phyloP scores from a whole-genome alignment of 2,888 invertebrate genomes.

The Melanchra persicariae region DNA sequence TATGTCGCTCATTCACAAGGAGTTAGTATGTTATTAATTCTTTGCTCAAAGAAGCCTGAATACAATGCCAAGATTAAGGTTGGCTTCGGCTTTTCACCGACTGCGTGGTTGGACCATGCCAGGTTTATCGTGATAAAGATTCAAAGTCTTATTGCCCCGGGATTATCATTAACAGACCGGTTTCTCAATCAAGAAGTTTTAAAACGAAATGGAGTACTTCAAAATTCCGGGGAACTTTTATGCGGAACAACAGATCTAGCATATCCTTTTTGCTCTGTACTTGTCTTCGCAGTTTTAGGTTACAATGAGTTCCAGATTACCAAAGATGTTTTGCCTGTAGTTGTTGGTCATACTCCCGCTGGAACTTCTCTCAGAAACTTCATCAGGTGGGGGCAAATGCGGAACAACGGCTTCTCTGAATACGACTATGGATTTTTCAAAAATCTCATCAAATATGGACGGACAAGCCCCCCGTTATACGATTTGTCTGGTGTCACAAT shows the following conservation, averaged over 20 bases:
- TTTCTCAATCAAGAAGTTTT: slow-evolving; percentile 62
- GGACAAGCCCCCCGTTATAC: slow-evolving; percentile 60
- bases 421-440: slow-evolving; percentile 62
- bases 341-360: slow-evolving; percentile 67
- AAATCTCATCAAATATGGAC: slow-evolving; percentile 63
- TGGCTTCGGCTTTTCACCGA: slow-evolving; percentile 69
- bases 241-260: slow-evolving; percentile 63
- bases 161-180: slow-evolving; percentile 22
- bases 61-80: slow-evolving; percentile 72
- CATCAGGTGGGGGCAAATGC: slow-evolving; percentile 69
- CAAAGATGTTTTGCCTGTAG: slow-evolving; percentile 58
- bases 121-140: slow-evolving; percentile 61
- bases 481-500: slow-evolving; percentile 63
- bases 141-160: slow-evolving; percentile 51
- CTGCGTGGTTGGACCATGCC: slow-evolving; percentile 64
- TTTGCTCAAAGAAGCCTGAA: slow-evolving; percentile 68
- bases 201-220: slow-evolving; percentile 50
- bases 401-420: slow-evolving; percentile 66
- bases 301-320: slow-evolving; percentile 68
- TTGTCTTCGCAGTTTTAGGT: slow-evolving; percentile 68
- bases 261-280: slow-evolving; percentile 65
- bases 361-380: slow-evolving; percentile 72
- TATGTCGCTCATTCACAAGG: slow-evolving; percentile 73
- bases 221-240: slow-evolving; percentile 50
- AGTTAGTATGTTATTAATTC: slow-evolving; percentile 56